Conservation (phyloP, 2,888 invertebrate species). For the Scaeva pyrastri region DNA sequence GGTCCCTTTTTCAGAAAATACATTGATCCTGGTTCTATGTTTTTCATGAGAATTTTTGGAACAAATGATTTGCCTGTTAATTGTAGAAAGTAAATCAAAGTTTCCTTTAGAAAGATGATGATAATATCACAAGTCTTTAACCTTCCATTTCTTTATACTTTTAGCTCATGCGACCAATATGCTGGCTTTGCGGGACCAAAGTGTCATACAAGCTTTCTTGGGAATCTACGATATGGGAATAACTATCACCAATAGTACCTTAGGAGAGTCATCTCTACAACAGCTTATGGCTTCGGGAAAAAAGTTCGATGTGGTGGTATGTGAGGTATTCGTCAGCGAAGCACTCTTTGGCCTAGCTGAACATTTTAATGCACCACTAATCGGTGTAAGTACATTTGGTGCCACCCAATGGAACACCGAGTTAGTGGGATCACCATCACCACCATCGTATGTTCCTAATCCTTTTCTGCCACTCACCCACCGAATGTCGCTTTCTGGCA, state of each 20-base stretch:
- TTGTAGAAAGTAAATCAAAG: too few species aligned
- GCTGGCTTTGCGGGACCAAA: not conserved
- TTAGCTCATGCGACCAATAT: not conserved
- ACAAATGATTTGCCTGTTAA: too few species aligned
- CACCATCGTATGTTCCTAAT: constrained; percentile 81
- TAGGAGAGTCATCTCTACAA: constrained; percentile 77
- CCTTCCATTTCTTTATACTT: constrained; percentile 2
- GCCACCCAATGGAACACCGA: constrained; percentile 81
- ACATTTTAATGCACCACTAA: constrained; percentile 80
- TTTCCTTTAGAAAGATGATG: too few species aligned
- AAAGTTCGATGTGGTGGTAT: constrained; percentile 82
- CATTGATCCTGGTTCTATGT: too few species aligned
- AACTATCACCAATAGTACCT: constrained; percentile 77
- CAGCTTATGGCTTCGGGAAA: constrained; percentile 80
- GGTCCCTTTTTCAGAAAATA: too few species aligned
- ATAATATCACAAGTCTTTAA: not conserved
- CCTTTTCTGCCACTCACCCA: constrained; percentile 79
- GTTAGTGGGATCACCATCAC: constrained; percentile 81
- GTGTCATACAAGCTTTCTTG: not conserved
- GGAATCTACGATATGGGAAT: constrained; percentile 78
- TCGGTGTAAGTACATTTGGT: constrained; percentile 80
- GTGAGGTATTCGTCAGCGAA: constrained; percentile 82
- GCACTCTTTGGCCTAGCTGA: constrained; percentile 82
- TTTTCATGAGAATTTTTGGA: too few species aligned
- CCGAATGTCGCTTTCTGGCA: constrained; percentile 81